phyloP scores from a whole-genome alignment of 2,113 vertebrate species.

The Neogobius melanostomus region DNA sequence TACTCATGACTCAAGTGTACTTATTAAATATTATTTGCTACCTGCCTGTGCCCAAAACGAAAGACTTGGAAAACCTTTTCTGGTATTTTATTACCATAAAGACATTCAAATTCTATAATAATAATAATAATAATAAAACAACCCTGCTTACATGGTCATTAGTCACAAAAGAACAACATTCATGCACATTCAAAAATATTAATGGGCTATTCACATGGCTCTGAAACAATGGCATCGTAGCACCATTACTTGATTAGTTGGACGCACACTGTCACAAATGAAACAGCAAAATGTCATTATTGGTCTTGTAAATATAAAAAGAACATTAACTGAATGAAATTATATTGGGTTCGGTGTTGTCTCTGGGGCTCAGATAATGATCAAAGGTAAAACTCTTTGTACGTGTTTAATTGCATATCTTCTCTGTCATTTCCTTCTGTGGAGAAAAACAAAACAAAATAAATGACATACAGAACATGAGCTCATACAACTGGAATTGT shows the following conservation, averaged over 20 bases:
- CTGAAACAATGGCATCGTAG: not conserved
- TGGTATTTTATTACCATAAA: not conserved
- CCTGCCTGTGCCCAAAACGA: too few species aligned
- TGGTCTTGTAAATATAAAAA: not conserved
- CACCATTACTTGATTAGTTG: not conserved
- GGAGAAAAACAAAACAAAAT: conserved; percentile 53
- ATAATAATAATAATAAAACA: not conserved
- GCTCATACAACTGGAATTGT: conserved; percentile 1
- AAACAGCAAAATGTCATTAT: not conserved
- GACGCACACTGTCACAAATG: not conserved
- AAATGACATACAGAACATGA: conserved; percentile 23
- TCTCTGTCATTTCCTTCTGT: conserved; percentile 92
- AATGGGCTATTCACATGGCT: not conserved
- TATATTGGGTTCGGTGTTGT: conserved; percentile 19
- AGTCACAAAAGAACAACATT: not conserved
- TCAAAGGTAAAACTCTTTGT: conserved; percentile 52
- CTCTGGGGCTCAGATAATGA: conserved; percentile 55
- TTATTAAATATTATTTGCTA: too few species aligned
- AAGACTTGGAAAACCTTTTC: not conserved
- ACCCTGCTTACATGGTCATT: not conserved
- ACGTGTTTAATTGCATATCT: conserved; percentile 86
- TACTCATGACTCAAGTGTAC: too few species aligned
- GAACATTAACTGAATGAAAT: conserved; percentile 4
- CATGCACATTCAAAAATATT: not conserved
- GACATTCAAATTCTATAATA: not conserved